Conservation (phyloP, 2,888 invertebrate genomes). For the Plebejus melissa region DNA sequence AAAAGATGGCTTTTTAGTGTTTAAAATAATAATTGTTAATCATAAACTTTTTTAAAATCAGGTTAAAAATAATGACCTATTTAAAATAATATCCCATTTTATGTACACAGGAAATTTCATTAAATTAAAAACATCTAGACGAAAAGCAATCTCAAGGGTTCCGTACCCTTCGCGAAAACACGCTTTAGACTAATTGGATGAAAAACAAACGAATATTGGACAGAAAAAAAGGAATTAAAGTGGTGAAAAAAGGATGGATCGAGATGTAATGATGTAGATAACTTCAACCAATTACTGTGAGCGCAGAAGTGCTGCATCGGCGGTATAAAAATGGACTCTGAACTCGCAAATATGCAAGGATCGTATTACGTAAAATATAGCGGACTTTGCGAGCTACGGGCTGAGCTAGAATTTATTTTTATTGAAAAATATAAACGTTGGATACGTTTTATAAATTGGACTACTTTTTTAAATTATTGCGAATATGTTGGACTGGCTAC, state of each 20-base stretch:
- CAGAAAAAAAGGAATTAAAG: slow-evolving; percentile 65
- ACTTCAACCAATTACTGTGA: slow-evolving; percentile 74
- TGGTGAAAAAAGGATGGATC: slow-evolving; percentile 63
- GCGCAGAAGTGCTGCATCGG: slow-evolving; percentile 70
- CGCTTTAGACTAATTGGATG: slow-evolving; percentile 71
- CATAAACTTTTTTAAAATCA: background rate
- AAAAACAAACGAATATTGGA: slow-evolving; percentile 71
- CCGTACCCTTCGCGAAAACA: slow-evolving; percentile 31
- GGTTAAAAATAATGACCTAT: background rate
- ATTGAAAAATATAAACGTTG: slow-evolving; percentile 36
- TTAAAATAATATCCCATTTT: slow-evolving; percentile 13
- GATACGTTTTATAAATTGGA: slow-evolving; percentile 33
- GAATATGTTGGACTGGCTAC: background rate
- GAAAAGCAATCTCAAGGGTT: slow-evolving; percentile 26
- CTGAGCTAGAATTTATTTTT: slow-evolving; percentile 41
- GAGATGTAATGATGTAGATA: slow-evolving; percentile 78
- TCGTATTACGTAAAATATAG: slow-evolving; percentile 54
- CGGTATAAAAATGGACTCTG: slow-evolving; percentile 67
- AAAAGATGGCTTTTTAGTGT: background rate
- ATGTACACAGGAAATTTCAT: slow-evolving; percentile 6
- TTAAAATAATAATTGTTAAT: background rate
- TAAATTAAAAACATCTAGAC: slow-evolving; percentile 24
- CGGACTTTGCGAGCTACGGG: slow-evolving; percentile 42
- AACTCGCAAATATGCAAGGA: slow-evolving; percentile 41
- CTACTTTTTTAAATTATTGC: slow-evolving; percentile 25